A percentile compares a stretch with the other conserved stretches of the same genome.
Conservation (phyloP, 2,113 vertebrate species). For the Oxygymnocypris stewartii region DNA sequence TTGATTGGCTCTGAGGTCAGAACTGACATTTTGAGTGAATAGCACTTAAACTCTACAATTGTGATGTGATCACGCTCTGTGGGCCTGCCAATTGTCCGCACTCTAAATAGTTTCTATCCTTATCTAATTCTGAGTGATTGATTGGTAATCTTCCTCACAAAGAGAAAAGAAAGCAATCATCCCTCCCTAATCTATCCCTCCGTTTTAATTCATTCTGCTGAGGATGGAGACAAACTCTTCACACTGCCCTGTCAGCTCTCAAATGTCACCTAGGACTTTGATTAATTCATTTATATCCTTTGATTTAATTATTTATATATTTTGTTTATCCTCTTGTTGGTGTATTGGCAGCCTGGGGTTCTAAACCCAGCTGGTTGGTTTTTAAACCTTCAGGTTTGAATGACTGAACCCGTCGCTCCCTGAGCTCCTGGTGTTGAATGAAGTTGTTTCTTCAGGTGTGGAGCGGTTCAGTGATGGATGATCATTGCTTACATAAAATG, state of each 20-base stretch:
- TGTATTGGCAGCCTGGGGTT: background rate
- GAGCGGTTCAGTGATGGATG: background rate
- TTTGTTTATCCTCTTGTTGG: background rate
- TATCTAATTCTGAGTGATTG: slow-evolving; percentile 60
- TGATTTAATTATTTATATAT: slow-evolving; percentile 46
- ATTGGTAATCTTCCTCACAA: slow-evolving; percentile 63
- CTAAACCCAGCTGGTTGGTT: slow-evolving; percentile 2
- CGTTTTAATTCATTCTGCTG: slow-evolving; percentile 58
- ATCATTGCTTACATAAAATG: slow-evolving; percentile 42
- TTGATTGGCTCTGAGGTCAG: slow-evolving; percentile 63
- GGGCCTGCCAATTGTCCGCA: slow-evolving; percentile 34
- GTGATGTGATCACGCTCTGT: background rate
- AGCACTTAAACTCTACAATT: slow-evolving; percentile 48
- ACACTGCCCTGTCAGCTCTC: slow-evolving; percentile 46
- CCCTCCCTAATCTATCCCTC: slow-evolving; percentile 59
- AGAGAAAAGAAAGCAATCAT: slow-evolving; percentile 61
- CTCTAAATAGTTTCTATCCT: slow-evolving; percentile 48
- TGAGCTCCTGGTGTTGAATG: background rate
- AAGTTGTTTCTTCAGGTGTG: background rate
- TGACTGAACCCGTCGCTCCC: background rate
- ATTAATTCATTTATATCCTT: slow-evolving; percentile 48
- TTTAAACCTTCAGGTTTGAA: slow-evolving; percentile 8
- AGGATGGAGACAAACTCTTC: slow-evolving; percentile 49
- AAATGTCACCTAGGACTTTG: slow-evolving; percentile 56
- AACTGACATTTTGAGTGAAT: slow-evolving; percentile 53